A percentile compares a stretch with the other conserved stretches of the same genome.
Conservation (phyloP, 2,797 vertebrate genomes). For the Etheostoma perlongum region DNA sequence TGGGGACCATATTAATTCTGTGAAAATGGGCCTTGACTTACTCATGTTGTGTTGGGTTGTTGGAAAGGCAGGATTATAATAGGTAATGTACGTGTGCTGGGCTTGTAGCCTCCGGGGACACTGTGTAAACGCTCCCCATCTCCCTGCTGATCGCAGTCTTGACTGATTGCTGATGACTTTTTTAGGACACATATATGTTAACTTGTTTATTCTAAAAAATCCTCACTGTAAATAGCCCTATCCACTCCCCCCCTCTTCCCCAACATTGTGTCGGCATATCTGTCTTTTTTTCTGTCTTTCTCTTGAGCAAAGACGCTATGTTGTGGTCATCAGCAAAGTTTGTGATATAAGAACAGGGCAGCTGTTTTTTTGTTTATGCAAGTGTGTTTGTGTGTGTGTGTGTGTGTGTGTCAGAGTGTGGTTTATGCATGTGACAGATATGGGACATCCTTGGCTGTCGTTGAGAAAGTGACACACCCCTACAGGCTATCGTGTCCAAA, state of each 20-base stretch:
- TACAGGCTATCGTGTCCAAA: conserved; percentile 74
- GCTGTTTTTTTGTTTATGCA: conserved; percentile 58
- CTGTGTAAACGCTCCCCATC: conserved; percentile 88
- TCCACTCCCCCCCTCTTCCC: conserved; percentile 15
- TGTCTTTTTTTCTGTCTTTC: conserved; percentile 50
- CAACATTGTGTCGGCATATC: conserved; percentile 42
- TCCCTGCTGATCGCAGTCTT: conserved; percentile 87
- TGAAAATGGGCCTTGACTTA: conserved; percentile 44
- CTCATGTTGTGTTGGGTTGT: conserved; percentile 40
- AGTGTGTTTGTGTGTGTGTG: conserved; percentile 29
- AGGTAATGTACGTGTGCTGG: conserved; percentile 67
- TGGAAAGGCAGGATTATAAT: conserved; percentile 62
- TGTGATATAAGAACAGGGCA: conserved; percentile 55
- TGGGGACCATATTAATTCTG: conserved; percentile 10
- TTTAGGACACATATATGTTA: conserved; percentile 91
- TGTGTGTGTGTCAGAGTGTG: conserved; percentile 50
- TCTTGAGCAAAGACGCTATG: conserved; percentile 55
- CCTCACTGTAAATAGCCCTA: conserved; percentile 65
- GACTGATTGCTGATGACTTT: conserved; percentile 96
- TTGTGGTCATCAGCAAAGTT: conserved; percentile 73
- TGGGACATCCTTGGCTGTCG: conserved; percentile 80
- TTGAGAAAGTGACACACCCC: conserved; percentile 77
- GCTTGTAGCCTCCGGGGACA: conserved; percentile 86
- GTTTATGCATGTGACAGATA: conserved; percentile 82
- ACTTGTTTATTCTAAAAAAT: conserved; percentile 81